Conservation (phyloP, 2,888 invertebrate species). For the Eupeodes luniger region DNA sequence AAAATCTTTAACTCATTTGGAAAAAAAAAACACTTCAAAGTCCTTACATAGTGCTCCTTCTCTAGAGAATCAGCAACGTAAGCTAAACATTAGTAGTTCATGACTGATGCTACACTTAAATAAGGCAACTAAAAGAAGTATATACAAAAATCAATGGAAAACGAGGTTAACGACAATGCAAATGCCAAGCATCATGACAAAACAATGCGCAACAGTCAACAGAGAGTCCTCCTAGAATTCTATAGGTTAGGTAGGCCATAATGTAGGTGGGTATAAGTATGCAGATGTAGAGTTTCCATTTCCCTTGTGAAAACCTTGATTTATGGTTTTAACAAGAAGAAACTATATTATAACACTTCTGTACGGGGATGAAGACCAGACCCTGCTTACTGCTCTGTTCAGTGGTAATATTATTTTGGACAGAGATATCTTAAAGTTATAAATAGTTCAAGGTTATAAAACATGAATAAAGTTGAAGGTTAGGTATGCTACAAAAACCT, state of each 20-base stretch:
- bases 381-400: too few species aligned
- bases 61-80: slow-evolving; percentile 17
- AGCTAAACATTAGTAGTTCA: slow-evolving; percentile 34
- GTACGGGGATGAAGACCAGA: not conserved
- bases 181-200: slow-evolving; percentile 48
- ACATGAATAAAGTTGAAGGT: slow-evolving; percentile 9
- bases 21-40: not conserved
- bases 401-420: not conserved
- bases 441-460: slow-evolving; percentile 41
- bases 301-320: slow-evolving; percentile 33
- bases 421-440: slow-evolving; percentile 16
- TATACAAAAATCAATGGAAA: slow-evolving; percentile 52
- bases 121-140: slow-evolving; percentile 16
- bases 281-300: slow-evolving; percentile 2
- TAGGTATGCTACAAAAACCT: not conserved
- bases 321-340: slow-evolving; percentile 30
- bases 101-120: not conserved
- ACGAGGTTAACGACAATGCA: slow-evolving; percentile 61
- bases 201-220: slow-evolving; percentile 48
- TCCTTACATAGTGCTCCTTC: not conserved
- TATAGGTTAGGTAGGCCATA: not conserved
- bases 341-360: slow-evolving; percentile 13
- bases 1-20: not conserved
- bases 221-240: slow-evolving; percentile 4
- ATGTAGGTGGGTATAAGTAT: not conserved